phyloP scores from a whole-genome alignment of 2,113 vertebrate genomes.

The Cinclus cinclus region DNA sequence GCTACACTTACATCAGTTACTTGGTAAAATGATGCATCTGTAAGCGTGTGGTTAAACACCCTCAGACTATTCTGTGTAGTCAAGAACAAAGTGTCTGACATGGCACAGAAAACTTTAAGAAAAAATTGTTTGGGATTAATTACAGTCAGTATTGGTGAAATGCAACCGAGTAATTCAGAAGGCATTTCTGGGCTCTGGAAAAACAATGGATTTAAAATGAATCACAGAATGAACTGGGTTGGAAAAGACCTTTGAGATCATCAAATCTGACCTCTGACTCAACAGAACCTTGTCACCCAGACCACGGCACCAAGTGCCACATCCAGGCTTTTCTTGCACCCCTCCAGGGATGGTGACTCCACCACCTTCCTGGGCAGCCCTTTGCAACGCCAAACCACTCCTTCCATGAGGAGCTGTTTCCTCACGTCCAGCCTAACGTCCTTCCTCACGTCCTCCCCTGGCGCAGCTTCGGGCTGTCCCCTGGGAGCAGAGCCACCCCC shows the following conservation, averaged over 20 bases:
- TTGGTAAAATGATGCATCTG: neutral
- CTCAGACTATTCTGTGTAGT: accelerated
- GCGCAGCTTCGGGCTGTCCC: neutral
- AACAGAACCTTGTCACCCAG: neutral
- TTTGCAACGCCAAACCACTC: accelerated
- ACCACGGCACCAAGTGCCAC: neutral
- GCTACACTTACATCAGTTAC: neutral
- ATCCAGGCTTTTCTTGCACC: neutral
- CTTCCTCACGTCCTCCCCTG: neutral
- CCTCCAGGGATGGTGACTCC: no score
- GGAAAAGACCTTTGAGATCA: neutral
- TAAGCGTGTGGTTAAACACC: neutral
- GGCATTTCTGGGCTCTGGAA: neutral
- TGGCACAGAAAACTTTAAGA: neutral
- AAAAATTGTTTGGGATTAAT: neutral
- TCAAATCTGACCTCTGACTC: accelerated
- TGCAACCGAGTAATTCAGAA: neutral
- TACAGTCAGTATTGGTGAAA: neutral
- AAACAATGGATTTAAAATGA: neutral
- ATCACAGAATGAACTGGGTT: neutral
- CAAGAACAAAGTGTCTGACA: accelerated
- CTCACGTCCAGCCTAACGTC: accelerated
- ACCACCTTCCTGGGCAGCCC: neutral
- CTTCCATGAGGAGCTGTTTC: neutral
- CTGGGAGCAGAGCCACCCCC: neutral